These are phyloP conservation scores for Nesogale talazaci DNA, from an alignment of 2,113 vertebrate species.

Conservation along the genomic window DNA sequence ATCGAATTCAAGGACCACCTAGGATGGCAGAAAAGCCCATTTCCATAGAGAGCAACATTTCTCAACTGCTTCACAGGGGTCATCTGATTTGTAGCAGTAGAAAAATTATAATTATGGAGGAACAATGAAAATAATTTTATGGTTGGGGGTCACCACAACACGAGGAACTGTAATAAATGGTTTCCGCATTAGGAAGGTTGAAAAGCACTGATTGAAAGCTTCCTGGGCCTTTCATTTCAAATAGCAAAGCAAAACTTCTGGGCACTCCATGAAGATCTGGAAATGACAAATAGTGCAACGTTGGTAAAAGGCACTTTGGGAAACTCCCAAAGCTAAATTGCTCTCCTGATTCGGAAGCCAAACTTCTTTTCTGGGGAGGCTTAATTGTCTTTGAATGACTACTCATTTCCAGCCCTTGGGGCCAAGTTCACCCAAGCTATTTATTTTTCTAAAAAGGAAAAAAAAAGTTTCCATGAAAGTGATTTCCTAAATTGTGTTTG, in stretches of 20 bases:
- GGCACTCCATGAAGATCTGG: neutral
- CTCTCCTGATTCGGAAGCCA: slow-evolving; percentile 22
- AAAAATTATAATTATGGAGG: too few species aligned
- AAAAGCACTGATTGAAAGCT: neutral
- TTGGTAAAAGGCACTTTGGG: slow-evolving; percentile 8
- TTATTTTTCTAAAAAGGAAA: slow-evolving; percentile 39
- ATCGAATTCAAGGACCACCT: neutral
- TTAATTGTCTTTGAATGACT: slow-evolving; percentile 29
- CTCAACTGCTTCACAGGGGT: too few species aligned
- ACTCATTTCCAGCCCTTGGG: slow-evolving; percentile 23
- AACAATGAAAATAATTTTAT: too few species aligned
- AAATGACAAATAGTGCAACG: neutral
- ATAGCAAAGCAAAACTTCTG: slow-evolving; percentile 29
- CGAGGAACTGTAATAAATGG: too few species aligned
- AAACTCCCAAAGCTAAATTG: slow-evolving; percentile 42
- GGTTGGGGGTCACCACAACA: too few species aligned
- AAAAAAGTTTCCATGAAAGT: neutral
- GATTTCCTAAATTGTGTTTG: neutral
- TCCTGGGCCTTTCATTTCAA: slow-evolving; percentile 20
- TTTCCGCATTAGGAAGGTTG: too few species aligned
- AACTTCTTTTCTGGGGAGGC: neutral
- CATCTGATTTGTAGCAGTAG: too few species aligned
- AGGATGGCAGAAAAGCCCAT: neutral
- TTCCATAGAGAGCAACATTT: neutral
- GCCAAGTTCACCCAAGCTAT: slow-evolving; percentile 4